These are phyloP conservation scores for Liodrosophila aerea DNA, from an alignment of 2,888 invertebrate species.

Conservation along the genomic window DNA sequence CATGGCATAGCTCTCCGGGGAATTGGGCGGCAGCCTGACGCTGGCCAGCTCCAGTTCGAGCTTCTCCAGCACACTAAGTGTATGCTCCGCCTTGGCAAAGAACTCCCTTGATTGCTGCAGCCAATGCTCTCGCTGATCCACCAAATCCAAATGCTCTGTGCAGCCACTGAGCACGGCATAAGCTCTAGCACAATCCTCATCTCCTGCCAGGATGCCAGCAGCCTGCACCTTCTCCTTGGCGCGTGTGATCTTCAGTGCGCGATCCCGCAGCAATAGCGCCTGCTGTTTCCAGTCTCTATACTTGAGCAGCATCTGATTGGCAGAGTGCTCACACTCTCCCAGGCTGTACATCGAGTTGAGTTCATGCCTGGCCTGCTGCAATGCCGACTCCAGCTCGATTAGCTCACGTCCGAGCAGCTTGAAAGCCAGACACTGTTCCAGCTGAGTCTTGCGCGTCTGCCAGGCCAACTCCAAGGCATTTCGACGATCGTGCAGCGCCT, in stretches of 20 bases:
- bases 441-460: constrained; percentile 87
- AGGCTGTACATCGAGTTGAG: constrained; percentile 84
- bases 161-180: constrained; percentile 87
- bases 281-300: constrained; percentile 87
- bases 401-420: constrained; percentile 89
- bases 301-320: constrained; percentile 87
- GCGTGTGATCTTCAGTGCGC: constrained; percentile 89
- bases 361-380: constrained; percentile 84
- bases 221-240: constrained; percentile 89
- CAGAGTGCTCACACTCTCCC: constrained; percentile 88
- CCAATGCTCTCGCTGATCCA: constrained; percentile 88
- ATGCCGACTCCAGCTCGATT: constrained; percentile 85
- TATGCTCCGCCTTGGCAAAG: constrained; percentile 88
- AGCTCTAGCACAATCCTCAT: constrained; percentile 86
- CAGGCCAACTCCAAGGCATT: constrained; percentile 88
- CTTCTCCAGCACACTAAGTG: constrained; percentile 88
- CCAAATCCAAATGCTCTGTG: constrained; percentile 87
- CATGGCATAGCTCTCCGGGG: constrained; percentile 87
- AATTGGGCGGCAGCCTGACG: constrained; percentile 85
- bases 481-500: constrained; percentile 89
- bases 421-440: constrained; percentile 90
- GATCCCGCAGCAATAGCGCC: constrained; percentile 89
- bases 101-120: constrained; percentile 87
- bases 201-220: constrained; percentile 88
- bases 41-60: constrained; percentile 88